phyloP scores from a whole-genome alignment of 1,140 invertebrate genomes.

The Aphelenchoides fujianensis region DNA sequence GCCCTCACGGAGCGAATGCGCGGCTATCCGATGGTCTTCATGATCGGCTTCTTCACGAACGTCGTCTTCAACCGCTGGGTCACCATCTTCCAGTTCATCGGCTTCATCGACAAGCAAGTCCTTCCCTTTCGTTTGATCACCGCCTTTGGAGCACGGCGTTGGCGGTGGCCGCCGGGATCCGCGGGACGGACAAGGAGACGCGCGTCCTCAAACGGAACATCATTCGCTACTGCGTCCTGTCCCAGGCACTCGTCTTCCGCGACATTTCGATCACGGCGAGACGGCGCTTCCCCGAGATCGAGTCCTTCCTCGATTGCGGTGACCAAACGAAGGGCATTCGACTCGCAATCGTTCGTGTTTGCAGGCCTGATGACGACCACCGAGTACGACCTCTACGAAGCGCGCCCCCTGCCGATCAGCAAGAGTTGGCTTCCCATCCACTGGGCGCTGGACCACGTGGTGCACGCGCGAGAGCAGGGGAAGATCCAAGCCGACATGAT shows the following conservation, averaged over 20 bases:
- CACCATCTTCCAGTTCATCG: constrained; percentile 8
- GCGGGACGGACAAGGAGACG: constrained; percentile 18
- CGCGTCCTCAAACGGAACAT: constrained; percentile 21
- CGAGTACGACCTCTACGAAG: constrained; percentile 29
- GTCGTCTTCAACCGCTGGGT: constrained; percentile 21
- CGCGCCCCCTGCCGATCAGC: neutral
- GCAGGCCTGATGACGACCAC: constrained; percentile 22
- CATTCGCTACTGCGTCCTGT: constrained; percentile 15
- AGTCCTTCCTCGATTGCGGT: constrained; percentile 39
- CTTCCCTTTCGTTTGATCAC: neutral
- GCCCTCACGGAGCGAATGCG: neutral
- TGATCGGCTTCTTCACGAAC: constrained; percentile 18
- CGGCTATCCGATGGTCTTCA: constrained; percentile 12
- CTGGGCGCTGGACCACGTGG: constrained; percentile 28
- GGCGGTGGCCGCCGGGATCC: neutral
- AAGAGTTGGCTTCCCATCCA: constrained; percentile 30
- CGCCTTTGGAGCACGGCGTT: constrained; percentile 8
- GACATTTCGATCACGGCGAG: constrained; percentile 47
- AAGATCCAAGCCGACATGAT: neutral
- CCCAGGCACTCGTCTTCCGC: constrained; percentile 33
- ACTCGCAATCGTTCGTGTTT: neutral
- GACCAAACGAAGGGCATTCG: too few relatives aligned
- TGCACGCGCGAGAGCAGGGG: neutral
- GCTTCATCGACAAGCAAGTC: constrained; percentile 6
- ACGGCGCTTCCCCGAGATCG: constrained; percentile 41